phyloP scores from a whole-genome alignment of 2,888 invertebrate genomes.

The Tuberolachnus salignus region DNA sequence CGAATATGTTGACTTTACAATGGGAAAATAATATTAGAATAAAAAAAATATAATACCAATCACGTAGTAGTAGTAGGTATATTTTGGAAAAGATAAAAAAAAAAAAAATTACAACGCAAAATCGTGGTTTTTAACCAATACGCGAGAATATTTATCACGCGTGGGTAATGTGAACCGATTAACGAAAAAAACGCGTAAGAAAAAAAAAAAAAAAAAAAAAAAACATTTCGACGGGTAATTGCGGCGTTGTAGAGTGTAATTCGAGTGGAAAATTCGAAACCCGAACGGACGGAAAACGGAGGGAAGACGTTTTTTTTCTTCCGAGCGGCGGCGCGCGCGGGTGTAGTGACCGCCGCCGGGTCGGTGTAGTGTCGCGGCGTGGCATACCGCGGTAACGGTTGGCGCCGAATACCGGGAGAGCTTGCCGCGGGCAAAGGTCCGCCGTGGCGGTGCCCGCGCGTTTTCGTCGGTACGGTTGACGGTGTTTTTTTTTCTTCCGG shows the following conservation, averaged over 20 bases:
- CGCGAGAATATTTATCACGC: conserved; percentile 15
- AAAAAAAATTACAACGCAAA: too few relatives aligned
- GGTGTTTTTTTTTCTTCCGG: background rate
- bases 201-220: conserved; percentile 8
- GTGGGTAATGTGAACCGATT: conserved; percentile 28
- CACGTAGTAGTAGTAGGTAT: background rate
- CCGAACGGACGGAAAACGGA: background rate
- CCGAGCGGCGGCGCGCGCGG: background rate
- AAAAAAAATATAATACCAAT: background rate
- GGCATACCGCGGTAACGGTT: background rate
- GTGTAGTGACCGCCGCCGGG: too few relatives aligned
- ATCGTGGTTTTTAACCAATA: conserved; percentile 2
- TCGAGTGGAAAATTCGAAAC: background rate
- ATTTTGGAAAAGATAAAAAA: conserved; percentile 39
- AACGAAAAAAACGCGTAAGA: background rate
- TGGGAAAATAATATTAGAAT: background rate
- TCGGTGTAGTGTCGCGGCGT: background rate
- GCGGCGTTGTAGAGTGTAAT: background rate
- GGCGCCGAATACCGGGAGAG: background rate
- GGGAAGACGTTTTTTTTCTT: background rate
- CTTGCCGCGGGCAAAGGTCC: background rate
- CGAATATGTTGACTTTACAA: background rate
- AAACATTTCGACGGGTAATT: background rate
- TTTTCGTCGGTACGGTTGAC: background rate
- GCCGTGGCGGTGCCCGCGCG: background rate